phyloP scores from a whole-genome alignment of 2,797 vertebrate genomes.

The Xyrichtys novacula region DNA sequence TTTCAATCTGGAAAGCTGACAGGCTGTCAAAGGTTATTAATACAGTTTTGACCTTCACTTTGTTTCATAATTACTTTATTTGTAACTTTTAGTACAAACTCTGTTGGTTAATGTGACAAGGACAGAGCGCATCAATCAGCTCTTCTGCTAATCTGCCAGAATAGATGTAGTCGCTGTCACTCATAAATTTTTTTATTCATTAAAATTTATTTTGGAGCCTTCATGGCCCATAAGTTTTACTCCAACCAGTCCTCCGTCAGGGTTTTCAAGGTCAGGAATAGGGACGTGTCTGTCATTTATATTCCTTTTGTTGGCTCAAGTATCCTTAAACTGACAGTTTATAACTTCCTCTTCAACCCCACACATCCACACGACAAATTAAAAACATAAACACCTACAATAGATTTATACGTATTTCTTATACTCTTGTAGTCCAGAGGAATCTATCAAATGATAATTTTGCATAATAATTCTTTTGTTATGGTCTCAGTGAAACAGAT shows the following conservation, averaged over 20 bases:
- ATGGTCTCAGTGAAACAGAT: background rate
- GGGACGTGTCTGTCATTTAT: constrained; percentile 25
- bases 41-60: constrained; percentile 58
- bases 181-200: constrained; percentile 36
- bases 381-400: constrained; percentile 23
- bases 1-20: constrained; percentile 44
- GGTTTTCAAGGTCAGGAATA: constrained; percentile 47
- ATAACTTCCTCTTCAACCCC: constrained; percentile 45
- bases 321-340: constrained; percentile 44
- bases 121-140: constrained; percentile 65
- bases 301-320: constrained; percentile 42
- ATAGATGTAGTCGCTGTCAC: constrained; percentile 34
- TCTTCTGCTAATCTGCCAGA: constrained; percentile 53
- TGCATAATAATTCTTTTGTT: background rate
- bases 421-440: background rate
- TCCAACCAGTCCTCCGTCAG: background rate
- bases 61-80: constrained; percentile 55
- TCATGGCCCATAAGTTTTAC: constrained; percentile 38
- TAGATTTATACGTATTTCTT: no score
- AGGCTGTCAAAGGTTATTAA: constrained; percentile 69
- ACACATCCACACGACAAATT: constrained; percentile 35
- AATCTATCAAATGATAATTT: background rate
- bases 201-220: constrained; percentile 27
- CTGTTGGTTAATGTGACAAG: constrained; percentile 57
- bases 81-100: constrained; percentile 50